Base-by-base conservation (phyloP, 2,113 vertebrate species). In the Rhagologus leucostigma region DNA sequence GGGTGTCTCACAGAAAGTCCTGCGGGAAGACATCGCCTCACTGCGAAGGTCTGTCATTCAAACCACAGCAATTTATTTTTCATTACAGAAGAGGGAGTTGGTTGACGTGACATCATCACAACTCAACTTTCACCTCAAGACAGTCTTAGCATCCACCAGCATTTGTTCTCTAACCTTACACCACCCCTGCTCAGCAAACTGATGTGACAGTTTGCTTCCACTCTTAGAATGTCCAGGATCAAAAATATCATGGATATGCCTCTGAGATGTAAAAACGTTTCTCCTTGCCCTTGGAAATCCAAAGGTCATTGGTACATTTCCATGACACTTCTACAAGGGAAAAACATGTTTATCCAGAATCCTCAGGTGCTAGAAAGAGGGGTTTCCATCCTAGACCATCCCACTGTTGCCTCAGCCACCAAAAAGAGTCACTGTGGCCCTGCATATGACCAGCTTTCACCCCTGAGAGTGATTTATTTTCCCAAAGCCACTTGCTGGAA, bases 141-240 rank as follows among this genome's bases (percentile, higher is more conserved):
- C 22, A 7, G 53, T 23, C 44, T 78, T 63, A 59, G n/a, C 11
- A 33, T 53, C 16, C 32, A 39, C 18, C 11, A 52, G 24, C 1
- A 2, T 24, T 92, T 55, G 20, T 55, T 18, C 27, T 76, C 67
- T 52, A 57, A 74, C 32, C 8, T 44, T 50, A 63, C 2, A 24
- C 10, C 2, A 3, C 9, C 42, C 11, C 62, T 49, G 21, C 19
- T 41, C 30, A 20, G 37, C 33, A 32, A n/a, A 7, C 16, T 42
- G 32, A 68, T 7, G 10, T 1, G 1, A 49, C 6, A 63, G 8
- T 47, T 44, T 39, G 16, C 49, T 82, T 88, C 19, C 0, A 0
- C 22, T 81, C 39, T 75, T 41, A n/a, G 33, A 71, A 39, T 30
- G 12, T 47, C 9, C 37, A 76, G 3, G 3, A 32, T 24, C 17